Evolutionary conservation across 1,140 invertebrate genomes (phyloP).

Genomic region (Armadillidium nasatum): DNA sequence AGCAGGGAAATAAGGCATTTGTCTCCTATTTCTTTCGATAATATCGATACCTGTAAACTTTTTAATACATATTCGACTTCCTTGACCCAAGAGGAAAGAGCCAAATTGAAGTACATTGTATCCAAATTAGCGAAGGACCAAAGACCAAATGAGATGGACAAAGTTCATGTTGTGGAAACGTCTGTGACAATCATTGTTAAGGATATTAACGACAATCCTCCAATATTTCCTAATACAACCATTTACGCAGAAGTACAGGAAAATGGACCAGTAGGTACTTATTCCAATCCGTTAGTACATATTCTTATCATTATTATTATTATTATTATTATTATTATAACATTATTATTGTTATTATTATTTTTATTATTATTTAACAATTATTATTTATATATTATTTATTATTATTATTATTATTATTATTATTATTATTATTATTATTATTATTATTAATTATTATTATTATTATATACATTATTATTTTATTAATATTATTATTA

Average conservation of each 20-base stretch:
- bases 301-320: background rate
- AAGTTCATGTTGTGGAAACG: constrained; percentile 29
- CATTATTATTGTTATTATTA: too few species aligned
- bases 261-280: constrained; percentile 30
- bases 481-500: too few species aligned
- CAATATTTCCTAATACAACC: constrained; percentile 11
- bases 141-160: background rate
- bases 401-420: too few species aligned
- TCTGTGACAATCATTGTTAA: constrained; percentile 28
- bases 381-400: too few species aligned
- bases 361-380: too few species aligned
- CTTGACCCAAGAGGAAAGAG: background rate
- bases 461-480: too few species aligned
- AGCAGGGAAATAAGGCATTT: background rate
- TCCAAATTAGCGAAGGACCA: background rate
- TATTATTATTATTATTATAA: constrained; percentile 2
- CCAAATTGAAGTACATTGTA: background rate
- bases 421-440: too few species aligned
- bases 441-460: too few species aligned
- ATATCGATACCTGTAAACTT: background rate
- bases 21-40: background rate
- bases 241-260: constrained; percentile 32
- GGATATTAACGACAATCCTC: constrained; percentile 32
- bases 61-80: background rate
- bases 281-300: background rate